Evolutionary conservation across 1,140 invertebrate species (phyloP).

Genomic region (Drosophila nebulosa): DNA sequence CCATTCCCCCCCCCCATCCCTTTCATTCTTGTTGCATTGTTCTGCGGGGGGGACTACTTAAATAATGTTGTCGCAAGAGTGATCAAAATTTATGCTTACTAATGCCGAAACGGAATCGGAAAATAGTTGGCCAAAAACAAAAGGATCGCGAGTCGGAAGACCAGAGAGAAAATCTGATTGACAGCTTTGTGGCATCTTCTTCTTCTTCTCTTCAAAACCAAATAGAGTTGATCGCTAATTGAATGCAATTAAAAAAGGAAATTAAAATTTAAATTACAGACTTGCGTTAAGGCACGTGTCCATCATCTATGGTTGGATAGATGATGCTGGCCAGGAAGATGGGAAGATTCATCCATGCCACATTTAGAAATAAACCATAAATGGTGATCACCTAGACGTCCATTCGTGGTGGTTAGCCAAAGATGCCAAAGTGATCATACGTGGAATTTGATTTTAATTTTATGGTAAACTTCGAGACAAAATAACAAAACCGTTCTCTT

Average conservation of each 20-base stretch:
- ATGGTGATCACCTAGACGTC: conserved; percentile 12
- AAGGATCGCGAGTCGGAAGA: not conserved
- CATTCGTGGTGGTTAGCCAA: conserved; percentile 27
- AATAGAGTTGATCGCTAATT: conserved; percentile 46
- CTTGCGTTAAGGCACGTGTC: conserved; percentile 47
- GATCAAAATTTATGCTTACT: not conserved
- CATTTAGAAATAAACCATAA: conserved; percentile 34
- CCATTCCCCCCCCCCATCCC: too few species aligned
- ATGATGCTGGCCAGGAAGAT: not conserved
- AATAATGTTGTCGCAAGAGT: too few species aligned
- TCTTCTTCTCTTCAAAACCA: too few species aligned
- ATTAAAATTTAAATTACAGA: conserved; percentile 56
- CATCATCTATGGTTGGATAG: too few species aligned
- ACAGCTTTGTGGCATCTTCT: conserved; percentile 1
- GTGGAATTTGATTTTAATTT: conserved; percentile 53
- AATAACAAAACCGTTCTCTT: not conserved
- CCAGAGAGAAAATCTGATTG: conserved; percentile 9
- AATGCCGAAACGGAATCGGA: not conserved
- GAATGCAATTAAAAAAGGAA: conserved; percentile 58
- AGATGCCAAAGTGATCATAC: conserved; percentile 35
- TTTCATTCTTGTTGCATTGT: too few species aligned
- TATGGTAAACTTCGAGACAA: conserved; percentile 26
- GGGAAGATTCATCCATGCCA: conserved; percentile 3
- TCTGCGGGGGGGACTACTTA: too few species aligned
- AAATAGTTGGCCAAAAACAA: not conserved